Base-by-base conservation (phyloP, 2,888 invertebrate genomes). In the Zygothrica quintamaculata region DNA sequence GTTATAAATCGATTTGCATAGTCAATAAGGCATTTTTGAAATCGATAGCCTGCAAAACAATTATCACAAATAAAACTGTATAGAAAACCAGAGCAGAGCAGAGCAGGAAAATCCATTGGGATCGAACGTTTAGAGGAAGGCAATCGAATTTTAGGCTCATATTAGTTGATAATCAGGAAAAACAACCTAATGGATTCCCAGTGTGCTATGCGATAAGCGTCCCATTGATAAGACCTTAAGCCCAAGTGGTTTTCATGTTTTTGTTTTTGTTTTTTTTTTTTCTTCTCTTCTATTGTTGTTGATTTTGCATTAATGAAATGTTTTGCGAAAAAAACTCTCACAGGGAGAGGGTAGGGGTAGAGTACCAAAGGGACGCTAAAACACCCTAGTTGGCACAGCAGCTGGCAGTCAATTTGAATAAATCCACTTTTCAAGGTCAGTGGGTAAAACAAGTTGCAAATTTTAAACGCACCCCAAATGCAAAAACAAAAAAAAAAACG, bases 371-470 rank as follows among this genome's bases (percentile, higher is more conserved):
- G 9, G 46, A 62, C 48, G 31, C 40, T 12, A 40, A 67, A 36
- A 71, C 77, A 80, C 82, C 84, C 84, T 48, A 43, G 42, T 43
- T 60, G 42, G 47, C 74, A 60, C 79, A 79, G 77, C 80, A 70
- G 78, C 69, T 44, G 53, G 56, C 72, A 72, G 68, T 72, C 59
- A 74, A 79, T 77, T 79, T 77, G 67, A 77, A 81, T 59, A 79
- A 86, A 88, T 84, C 80, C 84, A 81, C 82, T 89, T 89, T 89
- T 89, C 89, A 89, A 89, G 89, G 89, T 89, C 89, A 89, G 84
- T 89, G 84, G 88, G 75, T 88, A 88, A 80, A 87, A 86, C 88
- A 88, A 84, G 87, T 85, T 82, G 84, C 76, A 53, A 81, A 53
- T 58, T 73, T 52, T 46, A 65, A 66, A 36, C 55, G 67, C 78